Evolutionary conservation across 2,113 vertebrate species (phyloP), one percentile per base, ranked within the genome.

Genomic region (Trichomycterus rosablanca): DNA sequence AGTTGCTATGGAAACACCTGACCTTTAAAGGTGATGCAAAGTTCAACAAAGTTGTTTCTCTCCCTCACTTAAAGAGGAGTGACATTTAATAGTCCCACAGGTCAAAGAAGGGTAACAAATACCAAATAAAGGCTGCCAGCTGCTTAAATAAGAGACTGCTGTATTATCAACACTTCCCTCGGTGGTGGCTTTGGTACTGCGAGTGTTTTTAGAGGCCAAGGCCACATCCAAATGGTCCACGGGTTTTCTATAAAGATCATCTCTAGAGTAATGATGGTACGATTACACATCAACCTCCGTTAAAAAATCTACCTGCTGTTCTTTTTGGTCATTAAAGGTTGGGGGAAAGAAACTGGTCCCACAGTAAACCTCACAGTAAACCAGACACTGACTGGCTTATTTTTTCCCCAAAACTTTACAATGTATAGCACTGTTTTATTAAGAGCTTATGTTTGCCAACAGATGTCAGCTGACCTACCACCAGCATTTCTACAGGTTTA

Each of bases 41-140:
- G 76, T 83, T 81, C 73, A 78, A 67, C 73, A 81, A 86, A 85
- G 79, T 85, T 85, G 79, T 87, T 81, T 83, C 82, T 84, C 82
- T 79, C 78, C 79, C 75, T 81, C 80, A 80, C 78, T 82, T 83
- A 86, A 87, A 83, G 75, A 72, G 67, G 75, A 81, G 60, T 81
- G 86, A 83, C 84, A 87, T 87, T 83, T 82, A 85, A 86, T 83
- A 88, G 83, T 87, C 82, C 80, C 73, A 78, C 66, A 80, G 84
- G 82, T 85, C 84, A 78, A 74, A 74, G 69, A 60, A 84, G 80
- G 81, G 73, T 80, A 89, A 85, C 82, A 84, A 87, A 87, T 78
- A 82, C 80, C 79, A 83, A 86, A 83, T 81, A 84, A 82, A 83
- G 70, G 49, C 76, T 81, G 77, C 70, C 74, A 74, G 72, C 59